Evolutionary conservation across 2,113 vertebrate genomes (phyloP).

Genomic region (Spea bombifrons): DNA sequence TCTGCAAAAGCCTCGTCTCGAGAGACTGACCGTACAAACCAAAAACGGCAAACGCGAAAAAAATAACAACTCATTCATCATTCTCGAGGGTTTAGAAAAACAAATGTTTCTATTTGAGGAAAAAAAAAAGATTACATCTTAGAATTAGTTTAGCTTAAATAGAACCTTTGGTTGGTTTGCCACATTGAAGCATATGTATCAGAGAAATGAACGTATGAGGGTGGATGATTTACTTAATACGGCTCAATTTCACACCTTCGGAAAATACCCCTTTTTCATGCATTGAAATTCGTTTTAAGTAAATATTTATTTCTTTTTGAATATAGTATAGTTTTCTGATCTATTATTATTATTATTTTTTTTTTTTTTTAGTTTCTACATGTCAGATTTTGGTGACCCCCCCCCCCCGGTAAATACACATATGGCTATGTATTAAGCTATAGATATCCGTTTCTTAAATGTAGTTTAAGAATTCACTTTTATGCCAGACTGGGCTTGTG

Average conservation of each 20-base stretch:
- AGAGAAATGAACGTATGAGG: not conserved
- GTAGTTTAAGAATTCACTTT: not conserved
- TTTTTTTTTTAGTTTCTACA: not conserved
- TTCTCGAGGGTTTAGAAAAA: not conserved
- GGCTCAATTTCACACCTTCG: not conserved
- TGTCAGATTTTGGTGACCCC: not conserved
- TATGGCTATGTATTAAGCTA: not conserved
- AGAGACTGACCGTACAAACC: not conserved
- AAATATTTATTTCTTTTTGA: constrained; percentile 14
- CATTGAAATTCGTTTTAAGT: not conserved
- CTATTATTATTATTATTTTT: not conserved
- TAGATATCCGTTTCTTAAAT: not conserved
- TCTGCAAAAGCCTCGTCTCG: not conserved
- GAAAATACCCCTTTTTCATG: not conserved
- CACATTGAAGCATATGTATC: not conserved
- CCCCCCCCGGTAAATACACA: constrained; percentile 7
- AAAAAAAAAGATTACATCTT: constrained; percentile 1
- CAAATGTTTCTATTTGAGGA: not conserved
- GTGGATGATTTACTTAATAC: not conserved
- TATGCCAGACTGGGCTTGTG: not conserved
- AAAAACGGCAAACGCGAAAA: not conserved
- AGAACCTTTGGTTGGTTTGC: not conserved
- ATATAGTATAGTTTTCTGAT: not conserved
- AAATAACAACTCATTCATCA: constrained; percentile 16
- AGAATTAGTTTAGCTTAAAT: not conserved